phyloP scores from a whole-genome alignment of 1,140 invertebrate genomes.

The Aphelenchoides fujianensis region DNA sequence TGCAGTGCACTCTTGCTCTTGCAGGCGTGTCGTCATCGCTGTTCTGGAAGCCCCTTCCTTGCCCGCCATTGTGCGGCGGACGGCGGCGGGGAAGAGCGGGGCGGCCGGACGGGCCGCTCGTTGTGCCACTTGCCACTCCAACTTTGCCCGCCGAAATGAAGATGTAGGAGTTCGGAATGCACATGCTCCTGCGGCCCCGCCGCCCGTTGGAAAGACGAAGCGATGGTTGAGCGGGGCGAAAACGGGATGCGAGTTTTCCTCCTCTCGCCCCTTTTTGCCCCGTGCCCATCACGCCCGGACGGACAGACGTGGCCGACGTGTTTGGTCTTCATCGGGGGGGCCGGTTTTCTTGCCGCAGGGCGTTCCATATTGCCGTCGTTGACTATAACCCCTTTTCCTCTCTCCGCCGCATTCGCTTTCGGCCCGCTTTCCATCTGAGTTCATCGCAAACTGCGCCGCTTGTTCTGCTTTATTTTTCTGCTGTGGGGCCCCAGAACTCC shows the following conservation, averaged over 20 bases:
- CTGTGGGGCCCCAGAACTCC: neutral
- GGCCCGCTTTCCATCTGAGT: neutral
- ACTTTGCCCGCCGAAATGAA: neutral
- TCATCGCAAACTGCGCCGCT: constrained; percentile 4
- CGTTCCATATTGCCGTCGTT: constrained; percentile 1
- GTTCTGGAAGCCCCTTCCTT: neutral
- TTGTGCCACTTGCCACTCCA: constrained; percentile 9
- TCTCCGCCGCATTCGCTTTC: neutral
- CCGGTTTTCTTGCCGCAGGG: constrained; percentile 1
- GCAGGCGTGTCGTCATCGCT: constrained; percentile 4
- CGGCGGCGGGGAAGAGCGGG: neutral
- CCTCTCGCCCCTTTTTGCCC: neutral
- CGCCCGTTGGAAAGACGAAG: no score
- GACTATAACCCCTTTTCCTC: constrained; percentile 3
- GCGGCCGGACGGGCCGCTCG: neutral
- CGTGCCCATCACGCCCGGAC: neutral
- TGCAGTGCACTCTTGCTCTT: constrained; percentile 10
- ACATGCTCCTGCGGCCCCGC: no score
- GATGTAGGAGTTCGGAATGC: constrained; percentile 4
- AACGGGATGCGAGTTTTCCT: neutral
- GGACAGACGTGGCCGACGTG: neutral
- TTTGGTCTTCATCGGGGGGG: constrained; percentile 5
- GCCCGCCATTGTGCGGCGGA: neutral
- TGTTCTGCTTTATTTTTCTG: constrained; percentile 3
- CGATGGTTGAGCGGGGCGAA: neutral